Conservation (phyloP, 2,888 invertebrate genomes). For the Corbicula japonica region DNA sequence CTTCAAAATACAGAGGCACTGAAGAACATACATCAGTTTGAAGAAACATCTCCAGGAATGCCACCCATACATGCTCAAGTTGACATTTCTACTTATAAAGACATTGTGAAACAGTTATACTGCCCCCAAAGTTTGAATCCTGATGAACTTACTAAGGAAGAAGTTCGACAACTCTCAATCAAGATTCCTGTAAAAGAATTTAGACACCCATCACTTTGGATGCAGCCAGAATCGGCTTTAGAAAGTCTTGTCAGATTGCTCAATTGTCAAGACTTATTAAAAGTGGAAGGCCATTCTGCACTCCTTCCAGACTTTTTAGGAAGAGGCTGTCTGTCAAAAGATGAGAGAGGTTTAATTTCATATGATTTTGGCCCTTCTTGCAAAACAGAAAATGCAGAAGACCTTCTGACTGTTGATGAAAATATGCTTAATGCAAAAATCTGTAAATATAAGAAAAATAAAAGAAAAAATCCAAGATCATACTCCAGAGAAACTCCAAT, state of each 20-base stretch:
- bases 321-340: constrained; percentile 17
- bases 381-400: constrained; percentile 10
- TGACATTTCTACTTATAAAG: not conserved
- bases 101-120: constrained; percentile 3
- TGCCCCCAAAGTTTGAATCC: not conserved
- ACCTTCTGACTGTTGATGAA: not conserved
- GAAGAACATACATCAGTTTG: not conserved
- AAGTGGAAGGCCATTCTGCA: not conserved
- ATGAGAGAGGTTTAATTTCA: not conserved
- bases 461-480: too few species aligned
- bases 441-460: too few species aligned
- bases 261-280: not conserved
- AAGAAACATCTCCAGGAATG: not conserved
- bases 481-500: too few species aligned
- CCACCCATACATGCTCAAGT: not conserved
- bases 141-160: not conserved
- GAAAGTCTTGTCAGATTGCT: not conserved
- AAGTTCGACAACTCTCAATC: constrained; percentile 28
- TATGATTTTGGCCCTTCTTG: constrained; percentile 7
- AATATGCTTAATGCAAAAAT: not conserved
- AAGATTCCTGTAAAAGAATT: constrained; percentile 15
- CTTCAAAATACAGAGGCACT: not conserved
- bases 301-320: constrained; percentile 12
- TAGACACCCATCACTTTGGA: constrained; percentile 10
- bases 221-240: constrained; percentile 22